Evolutionary conservation across 2,797 vertebrate species (phyloP).

Genomic region (Acanthurus lineatus): DNA sequence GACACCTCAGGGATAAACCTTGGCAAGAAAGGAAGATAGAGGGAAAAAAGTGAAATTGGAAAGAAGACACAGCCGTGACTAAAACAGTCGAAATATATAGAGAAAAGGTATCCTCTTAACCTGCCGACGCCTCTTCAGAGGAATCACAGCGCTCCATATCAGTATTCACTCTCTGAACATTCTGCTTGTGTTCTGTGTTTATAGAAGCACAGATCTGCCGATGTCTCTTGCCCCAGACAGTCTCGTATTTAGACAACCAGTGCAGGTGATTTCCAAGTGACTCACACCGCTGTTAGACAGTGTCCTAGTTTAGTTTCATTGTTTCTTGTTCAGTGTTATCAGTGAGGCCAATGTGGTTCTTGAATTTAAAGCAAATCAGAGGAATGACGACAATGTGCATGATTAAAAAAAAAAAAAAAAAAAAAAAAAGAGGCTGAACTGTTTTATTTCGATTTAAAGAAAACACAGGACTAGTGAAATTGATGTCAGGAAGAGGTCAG

Average conservation of each 20-base stretch:
- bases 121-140: constrained; percentile 72
- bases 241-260: constrained; percentile 56
- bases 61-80: constrained; percentile 80
- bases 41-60: constrained; percentile 72
- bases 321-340: constrained; percentile 12
- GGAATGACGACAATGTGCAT: constrained; percentile 43
- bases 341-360: constrained; percentile 6
- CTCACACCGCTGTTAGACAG: constrained; percentile 55
- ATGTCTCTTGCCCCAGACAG: constrained; percentile 70
- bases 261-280: constrained; percentile 66
- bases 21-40: constrained; percentile 80
- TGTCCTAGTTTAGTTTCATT: constrained; percentile 43
- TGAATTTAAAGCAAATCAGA: constrained; percentile 7
- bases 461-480: constrained; percentile 50
- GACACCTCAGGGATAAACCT: constrained; percentile 83
- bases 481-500: constrained; percentile 63
- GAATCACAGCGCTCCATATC: constrained; percentile 66
- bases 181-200: constrained; percentile 68
- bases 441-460: constrained; percentile 58
- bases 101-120: constrained; percentile 80
- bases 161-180: constrained; percentile 61
- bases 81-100: constrained; percentile 77
- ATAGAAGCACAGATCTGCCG: constrained; percentile 60
- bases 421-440: neutral
- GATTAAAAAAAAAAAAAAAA: constrained; percentile 8